Conservation (phyloP, 2,113 vertebrate genomes). For the Microcebus lehilahytsara region DNA sequence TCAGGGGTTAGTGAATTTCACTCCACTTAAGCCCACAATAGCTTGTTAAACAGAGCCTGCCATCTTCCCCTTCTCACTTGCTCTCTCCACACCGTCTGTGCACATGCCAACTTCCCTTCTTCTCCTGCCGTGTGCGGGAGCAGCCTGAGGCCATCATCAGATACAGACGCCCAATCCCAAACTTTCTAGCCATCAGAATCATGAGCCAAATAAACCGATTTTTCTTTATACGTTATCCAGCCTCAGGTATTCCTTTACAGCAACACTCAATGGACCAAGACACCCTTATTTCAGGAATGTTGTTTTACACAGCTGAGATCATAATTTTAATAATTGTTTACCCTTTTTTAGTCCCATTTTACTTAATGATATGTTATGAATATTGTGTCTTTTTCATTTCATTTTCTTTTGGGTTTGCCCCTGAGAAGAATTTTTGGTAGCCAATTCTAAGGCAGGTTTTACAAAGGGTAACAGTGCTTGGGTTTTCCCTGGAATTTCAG, state of each 20-base stretch:
- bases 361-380: not conserved
- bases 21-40: not conserved
- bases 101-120: not conserved
- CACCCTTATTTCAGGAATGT: not conserved
- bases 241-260: not conserved
- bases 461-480: not conserved
- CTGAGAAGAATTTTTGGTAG: not conserved
- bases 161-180: not conserved
- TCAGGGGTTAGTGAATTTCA: too few species aligned
- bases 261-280: not conserved
- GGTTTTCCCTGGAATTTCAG: not conserved
- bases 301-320: not conserved
- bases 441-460: not conserved
- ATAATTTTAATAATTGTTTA: conserved; percentile 10
- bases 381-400: not conserved
- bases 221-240: not conserved
- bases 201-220: not conserved
- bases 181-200: not conserved
- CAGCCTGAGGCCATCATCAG: not conserved
- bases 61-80: not conserved
- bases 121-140: not conserved
- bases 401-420: not conserved
- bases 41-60: not conserved
- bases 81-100: not conserved
- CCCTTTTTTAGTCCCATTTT: not conserved